Evolutionary conservation across 2,888 invertebrate genomes (phyloP).

Genomic region (Drosophila niveifrons): DNA sequence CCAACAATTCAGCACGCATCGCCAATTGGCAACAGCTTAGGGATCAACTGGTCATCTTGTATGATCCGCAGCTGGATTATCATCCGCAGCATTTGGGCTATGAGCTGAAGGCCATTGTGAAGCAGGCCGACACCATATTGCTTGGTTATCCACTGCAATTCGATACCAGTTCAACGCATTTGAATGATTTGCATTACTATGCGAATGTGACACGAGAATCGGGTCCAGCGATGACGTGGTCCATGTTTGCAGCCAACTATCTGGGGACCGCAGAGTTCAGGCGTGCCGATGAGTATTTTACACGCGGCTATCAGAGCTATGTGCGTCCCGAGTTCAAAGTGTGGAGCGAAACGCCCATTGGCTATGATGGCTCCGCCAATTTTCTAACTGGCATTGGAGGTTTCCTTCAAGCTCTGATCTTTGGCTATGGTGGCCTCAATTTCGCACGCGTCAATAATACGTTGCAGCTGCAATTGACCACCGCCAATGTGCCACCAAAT

Average conservation of each 20-base stretch:
- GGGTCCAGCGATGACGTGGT: constrained; percentile 89
- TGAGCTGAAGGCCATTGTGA: constrained; percentile 85
- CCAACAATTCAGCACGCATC: not conserved
- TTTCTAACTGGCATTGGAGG: constrained; percentile 89
- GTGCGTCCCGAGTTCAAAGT: constrained; percentile 88
- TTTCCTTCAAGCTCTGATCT: constrained; percentile 87
- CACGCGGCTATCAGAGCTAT: constrained; percentile 86
- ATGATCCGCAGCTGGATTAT: constrained; percentile 86
- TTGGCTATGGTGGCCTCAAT: constrained; percentile 87
- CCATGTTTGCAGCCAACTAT: constrained; percentile 88
- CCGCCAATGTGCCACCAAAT: constrained; percentile 40
- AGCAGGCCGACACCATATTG: constrained; percentile 88
- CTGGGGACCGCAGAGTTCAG: constrained; percentile 85
- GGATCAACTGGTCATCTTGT: constrained; percentile 86
- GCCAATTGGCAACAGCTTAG: constrained; percentile 85
- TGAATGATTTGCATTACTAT: constrained; percentile 87
- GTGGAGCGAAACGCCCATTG: constrained; percentile 87
- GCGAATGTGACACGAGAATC: constrained; percentile 86
- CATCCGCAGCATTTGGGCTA: constrained; percentile 88
- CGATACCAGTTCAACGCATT: constrained; percentile 85
- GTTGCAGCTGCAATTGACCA: constrained; percentile 28
- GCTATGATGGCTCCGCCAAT: constrained; percentile 87
- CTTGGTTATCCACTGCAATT: constrained; percentile 87
- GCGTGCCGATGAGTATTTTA: constrained; percentile 86
- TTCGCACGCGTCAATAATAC: constrained; percentile 83